A percentile compares a stretch with the other conserved stretches of the same genome.
Evolutionary conservation across 2,888 invertebrate species (phyloP).

Genomic region (Napeogenes inachia): DNA sequence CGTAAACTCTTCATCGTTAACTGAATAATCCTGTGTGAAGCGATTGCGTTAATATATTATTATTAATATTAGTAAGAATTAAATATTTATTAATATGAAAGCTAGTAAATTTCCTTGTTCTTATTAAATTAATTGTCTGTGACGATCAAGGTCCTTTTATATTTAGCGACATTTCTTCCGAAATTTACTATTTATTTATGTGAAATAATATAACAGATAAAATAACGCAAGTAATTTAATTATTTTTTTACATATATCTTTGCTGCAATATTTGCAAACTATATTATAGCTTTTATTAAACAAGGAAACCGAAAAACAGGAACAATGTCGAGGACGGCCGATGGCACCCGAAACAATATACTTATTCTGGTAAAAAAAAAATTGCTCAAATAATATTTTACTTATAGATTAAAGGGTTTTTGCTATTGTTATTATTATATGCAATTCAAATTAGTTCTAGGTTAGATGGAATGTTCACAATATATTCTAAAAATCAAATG

Average conservation of each 20-base stretch:
- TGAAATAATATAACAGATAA: too few species aligned
- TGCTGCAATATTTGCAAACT: neutral
- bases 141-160: too few species aligned
- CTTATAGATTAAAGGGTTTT: too few species aligned
- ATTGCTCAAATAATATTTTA: neutral
- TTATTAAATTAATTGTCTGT: too few species aligned
- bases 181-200: too few species aligned
- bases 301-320: slow-evolving; percentile 22
- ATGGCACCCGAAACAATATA: slow-evolving; percentile 26
- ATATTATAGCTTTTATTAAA: slow-evolving; percentile 10
- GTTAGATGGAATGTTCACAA: too few species aligned
- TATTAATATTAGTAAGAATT: neutral
- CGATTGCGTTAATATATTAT: neutral
- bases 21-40: neutral
- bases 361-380: slow-evolving; percentile 22
- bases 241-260: neutral
- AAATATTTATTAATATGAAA: neutral
- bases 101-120: too few species aligned
- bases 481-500: too few species aligned
- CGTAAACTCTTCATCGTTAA: neutral
- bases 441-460: too few species aligned
- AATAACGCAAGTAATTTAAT: too few species aligned
- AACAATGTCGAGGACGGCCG: slow-evolving; percentile 31
- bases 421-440: too few species aligned
- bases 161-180: too few species aligned